These are phyloP conservation scores for Oenanthe oenanthe DNA, from an alignment of 2,113 vertebrate genomes.

Conservation along the genomic window DNA sequence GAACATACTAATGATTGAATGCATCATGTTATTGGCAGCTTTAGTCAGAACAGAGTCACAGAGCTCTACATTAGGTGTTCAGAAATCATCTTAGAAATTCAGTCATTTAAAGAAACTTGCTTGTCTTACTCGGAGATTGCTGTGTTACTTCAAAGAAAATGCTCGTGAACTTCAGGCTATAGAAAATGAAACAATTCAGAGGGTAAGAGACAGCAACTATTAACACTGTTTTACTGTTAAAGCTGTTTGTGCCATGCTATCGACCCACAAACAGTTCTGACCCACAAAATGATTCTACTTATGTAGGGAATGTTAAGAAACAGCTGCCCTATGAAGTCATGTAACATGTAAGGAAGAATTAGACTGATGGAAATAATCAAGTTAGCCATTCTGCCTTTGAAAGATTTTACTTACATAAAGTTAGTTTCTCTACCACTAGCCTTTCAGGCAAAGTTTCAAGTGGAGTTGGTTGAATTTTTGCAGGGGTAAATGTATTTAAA, in stretches of 20 bases:
- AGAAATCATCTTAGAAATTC: not conserved
- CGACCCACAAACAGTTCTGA: not conserved
- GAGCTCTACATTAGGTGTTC: not conserved
- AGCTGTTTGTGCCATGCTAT: not conserved
- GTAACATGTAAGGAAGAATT: not conserved
- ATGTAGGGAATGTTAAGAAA: not conserved
- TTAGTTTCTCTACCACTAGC: constrained; percentile 65
- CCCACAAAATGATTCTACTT: not conserved
- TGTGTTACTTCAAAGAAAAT: not conserved
- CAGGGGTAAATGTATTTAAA: constrained; percentile 86
- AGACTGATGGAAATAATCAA: not conserved
- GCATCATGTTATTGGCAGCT: not conserved
- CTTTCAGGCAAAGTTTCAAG: constrained; percentile 70
- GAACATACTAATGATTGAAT: not conserved
- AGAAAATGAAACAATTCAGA: not conserved
- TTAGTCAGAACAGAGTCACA: not conserved
- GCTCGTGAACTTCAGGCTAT: not conserved
- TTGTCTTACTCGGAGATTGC: not conserved
- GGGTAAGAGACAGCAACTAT: not conserved
- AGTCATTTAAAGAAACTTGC: not conserved
- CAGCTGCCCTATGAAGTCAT: not conserved
- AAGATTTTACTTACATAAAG: constrained; percentile 41
- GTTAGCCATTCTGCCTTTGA: not conserved
- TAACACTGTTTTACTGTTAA: not conserved
- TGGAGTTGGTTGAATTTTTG: constrained; percentile 84